Base-by-base conservation (phyloP, 2,888 invertebrate species). In the Eupithecia pulchellata region DNA sequence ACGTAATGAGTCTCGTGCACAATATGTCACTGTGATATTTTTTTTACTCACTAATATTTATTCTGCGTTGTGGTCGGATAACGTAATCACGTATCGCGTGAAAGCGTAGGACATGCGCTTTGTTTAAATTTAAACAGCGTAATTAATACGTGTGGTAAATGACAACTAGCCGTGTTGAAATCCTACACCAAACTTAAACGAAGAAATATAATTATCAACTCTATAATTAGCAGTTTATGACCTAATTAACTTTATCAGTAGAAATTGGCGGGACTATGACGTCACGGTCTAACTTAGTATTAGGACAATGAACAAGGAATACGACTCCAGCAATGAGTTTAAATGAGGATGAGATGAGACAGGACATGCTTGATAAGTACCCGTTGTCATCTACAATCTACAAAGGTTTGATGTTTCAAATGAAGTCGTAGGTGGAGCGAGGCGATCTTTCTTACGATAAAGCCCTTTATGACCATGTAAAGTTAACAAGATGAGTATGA, bases 131-230 rank as follows among this genome's bases (percentile, higher is more conserved):
- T 60, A 84, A 84, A 82, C 83, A 81, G 80, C 83, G 81, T 80
- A 82, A 85, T 82, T 83, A 86, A 81, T 85, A 87, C 91, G 92
- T 89, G 92, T 85, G 84, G 88, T 82, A 90, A 92, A 91, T 93
- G 86, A 89, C 89, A 92, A 93, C 86, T 81, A 90, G 86, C 87
- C 86, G 86, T 86, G 85, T 86, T 88, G 89, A 90, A 89, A 91
- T 84, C 84, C 83, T 80, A 81, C 79, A 77, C 81, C 82, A 83
- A 85, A 86, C 82, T 78, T 79, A 80, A 82, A 82, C 79, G 78
- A 72, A 68, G 60, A 67, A 62, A 57, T 64, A 66, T 68, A 75
- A 75, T 66, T 66, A 68, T 47, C n/a, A 47, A 20, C 42, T n/a
- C 8, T 20, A 47, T 25, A 52, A 52, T n/a, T n/a, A 52, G 13